These are phyloP conservation scores for Murina feae DNA, from an alignment of 2,113 vertebrate genomes.

Conservation along the genomic window DNA sequence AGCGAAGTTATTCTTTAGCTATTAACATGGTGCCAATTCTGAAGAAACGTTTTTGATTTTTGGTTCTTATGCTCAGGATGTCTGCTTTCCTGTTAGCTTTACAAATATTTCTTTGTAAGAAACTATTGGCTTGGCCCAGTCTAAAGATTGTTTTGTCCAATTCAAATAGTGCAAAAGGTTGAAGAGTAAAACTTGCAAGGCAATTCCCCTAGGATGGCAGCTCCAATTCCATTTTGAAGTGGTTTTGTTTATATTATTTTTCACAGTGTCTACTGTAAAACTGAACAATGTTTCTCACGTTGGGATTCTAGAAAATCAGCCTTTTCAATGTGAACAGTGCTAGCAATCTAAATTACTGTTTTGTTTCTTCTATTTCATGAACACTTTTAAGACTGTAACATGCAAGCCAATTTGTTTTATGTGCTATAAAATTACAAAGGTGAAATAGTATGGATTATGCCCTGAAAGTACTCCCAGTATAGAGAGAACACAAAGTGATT, in stretches of 20 bases:
- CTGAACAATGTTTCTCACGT: background rate
- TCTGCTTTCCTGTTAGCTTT: background rate
- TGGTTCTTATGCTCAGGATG: background rate
- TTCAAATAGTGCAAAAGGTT: background rate
- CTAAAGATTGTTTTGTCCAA: background rate
- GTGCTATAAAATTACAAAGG: constrained; percentile 1
- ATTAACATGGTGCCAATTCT: background rate
- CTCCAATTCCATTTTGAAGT: background rate
- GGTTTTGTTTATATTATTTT: background rate
- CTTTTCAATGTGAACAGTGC: background rate
- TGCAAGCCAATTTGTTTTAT: background rate
- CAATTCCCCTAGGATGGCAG: background rate
- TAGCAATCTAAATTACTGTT: background rate
- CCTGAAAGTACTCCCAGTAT: background rate
- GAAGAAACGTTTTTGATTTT: background rate
- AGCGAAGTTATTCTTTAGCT: background rate
- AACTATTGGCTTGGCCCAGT: background rate
- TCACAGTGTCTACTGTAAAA: background rate
- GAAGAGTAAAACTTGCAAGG: background rate
- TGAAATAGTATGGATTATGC: background rate
- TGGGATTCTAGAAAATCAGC: background rate
- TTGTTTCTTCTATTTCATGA: background rate
- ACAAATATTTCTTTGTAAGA: background rate
- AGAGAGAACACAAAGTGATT: background rate
- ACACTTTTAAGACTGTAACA: background rate